Evolutionary conservation across 2,888 invertebrate species (phyloP), one percentile per base, ranked within the genome.

Genomic region (Drosophila acutilabella): DNA sequence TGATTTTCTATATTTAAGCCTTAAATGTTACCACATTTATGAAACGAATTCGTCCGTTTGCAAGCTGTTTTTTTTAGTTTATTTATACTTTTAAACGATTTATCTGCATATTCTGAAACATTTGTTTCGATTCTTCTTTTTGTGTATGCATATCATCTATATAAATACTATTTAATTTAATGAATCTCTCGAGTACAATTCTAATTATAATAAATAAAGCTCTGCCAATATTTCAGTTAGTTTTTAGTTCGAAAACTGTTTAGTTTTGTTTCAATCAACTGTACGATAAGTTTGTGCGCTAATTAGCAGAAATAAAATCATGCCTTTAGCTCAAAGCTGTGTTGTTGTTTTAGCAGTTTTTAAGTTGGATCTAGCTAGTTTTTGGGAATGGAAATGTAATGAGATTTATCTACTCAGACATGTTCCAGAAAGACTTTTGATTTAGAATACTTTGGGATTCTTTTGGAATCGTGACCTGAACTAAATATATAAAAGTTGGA

Each of bases 21-120:
- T 38, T 30, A 64, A 71, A 68, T 72, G 64, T 75, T 67, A 70
- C 54, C 33, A 72, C 75, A 65, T 30, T 30, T 79, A 71, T 68
- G 74, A 78, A 89, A 85, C 85, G 76, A 73, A 71, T 89, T 89
- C 88, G 88, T 90, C 90, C 90, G 89, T 89, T 84, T 71, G 67
- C 81, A 76, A 83, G 58, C 72, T 88, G 62, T 84, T 87, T 70
- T 67, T 67, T 74, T 71, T 80, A 38, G 7, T 75, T 73, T 72
- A 65, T 64, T 72, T 64, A 60, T 73, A 70, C 64, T 60, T 65
- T 65, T 52, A 61, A 48, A 48, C 11, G 3, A 8, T 57, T 52
- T 42, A 40, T 10, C 23, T 53, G 64, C 74, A 67, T 78, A 72
- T 72, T 23, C 44, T 53, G 52, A 54, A 20, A 50, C 45, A 58